Conservation (phyloP, 2,888 invertebrate species). For the Acanthosepion lycidas region DNA sequence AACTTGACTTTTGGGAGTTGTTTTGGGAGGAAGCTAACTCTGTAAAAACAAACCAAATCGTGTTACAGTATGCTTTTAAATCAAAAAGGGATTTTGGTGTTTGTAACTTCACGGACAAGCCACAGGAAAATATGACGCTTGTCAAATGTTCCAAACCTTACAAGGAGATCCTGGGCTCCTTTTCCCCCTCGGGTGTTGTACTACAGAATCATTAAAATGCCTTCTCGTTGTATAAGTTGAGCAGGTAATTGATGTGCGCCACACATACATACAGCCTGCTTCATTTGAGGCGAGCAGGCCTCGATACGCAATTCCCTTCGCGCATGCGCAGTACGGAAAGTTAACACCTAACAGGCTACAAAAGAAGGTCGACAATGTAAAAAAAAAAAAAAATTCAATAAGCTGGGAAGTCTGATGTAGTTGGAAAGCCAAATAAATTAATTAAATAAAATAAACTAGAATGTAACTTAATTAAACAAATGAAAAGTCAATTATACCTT, state of each 20-base stretch:
- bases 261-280: not conserved
- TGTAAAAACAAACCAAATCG: not conserved
- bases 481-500: not conserved
- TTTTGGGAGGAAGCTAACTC: too few species aligned
- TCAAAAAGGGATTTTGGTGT: not conserved
- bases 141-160: not conserved
- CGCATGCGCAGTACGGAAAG: not conserved
- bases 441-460: not conserved
- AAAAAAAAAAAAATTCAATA: not conserved
- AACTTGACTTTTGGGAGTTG: not conserved
- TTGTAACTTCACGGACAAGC: not conserved
- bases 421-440: not conserved
- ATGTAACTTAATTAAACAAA: not conserved
- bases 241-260: conserved; percentile 22
- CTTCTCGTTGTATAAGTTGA: not conserved
- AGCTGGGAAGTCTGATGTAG: not conserved
- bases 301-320: not conserved
- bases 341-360: not conserved
- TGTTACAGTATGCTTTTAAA: not conserved
- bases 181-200: not conserved
- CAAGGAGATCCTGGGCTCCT: not conserved
- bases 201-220: not conserved
- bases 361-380: not conserved
- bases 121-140: not conserved
- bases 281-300: not conserved